Evolutionary conservation across 2,113 vertebrate species (phyloP).

Genomic region (Chamaea fasciata): DNA sequence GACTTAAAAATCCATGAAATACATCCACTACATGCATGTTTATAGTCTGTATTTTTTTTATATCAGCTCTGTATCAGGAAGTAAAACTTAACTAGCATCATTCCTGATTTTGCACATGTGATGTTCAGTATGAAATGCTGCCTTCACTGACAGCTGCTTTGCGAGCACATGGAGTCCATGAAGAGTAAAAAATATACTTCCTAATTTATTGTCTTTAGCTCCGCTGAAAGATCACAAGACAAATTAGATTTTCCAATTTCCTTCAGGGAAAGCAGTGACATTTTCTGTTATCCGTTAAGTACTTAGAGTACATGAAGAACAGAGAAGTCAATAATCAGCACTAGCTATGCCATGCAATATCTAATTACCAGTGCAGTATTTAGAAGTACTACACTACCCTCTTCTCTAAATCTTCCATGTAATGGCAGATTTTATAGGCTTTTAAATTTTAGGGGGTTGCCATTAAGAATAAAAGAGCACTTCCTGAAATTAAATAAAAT

Average conservation of each 20-base stretch:
- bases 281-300: constrained; percentile 29
- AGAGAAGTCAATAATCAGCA: constrained; percentile 41
- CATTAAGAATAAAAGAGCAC: not conserved
- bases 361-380: constrained; percentile 9
- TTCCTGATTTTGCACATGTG: not conserved
- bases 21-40: not conserved
- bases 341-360: not conserved
- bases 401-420: not conserved
- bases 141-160: not conserved
- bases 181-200: not conserved
- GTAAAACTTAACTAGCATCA: not conserved
- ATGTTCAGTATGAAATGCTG: not conserved
- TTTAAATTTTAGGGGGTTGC: not conserved
- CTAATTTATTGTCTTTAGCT: constrained; percentile 8
- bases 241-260: constrained; percentile 52
- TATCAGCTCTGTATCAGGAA: not conserved
- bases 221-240: not conserved
- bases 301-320: constrained; percentile 21
- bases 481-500: not conserved
- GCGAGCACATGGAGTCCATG: not conserved
- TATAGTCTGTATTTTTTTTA: not conserved
- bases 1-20: not conserved
- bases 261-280: constrained; percentile 37
- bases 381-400: not conserved
- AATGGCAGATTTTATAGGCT: not conserved